Percentiles rank a stretch among this genome's conserved stretches.
Conservation (phyloP, 2,113 vertebrate species). For the Coryphaenoides rupestris region DNA sequence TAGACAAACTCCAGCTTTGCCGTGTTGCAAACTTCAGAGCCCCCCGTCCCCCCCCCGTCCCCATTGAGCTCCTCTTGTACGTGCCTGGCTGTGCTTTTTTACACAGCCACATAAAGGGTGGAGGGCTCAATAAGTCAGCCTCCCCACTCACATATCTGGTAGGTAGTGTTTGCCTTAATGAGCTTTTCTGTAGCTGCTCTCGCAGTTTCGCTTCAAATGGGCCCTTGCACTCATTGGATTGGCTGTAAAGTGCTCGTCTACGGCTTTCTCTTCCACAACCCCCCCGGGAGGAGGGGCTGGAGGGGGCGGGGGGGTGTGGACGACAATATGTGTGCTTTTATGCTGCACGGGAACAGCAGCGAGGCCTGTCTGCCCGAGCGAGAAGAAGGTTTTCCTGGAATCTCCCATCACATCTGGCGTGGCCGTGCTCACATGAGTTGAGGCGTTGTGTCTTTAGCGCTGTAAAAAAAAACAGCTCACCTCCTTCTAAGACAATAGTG, state of each 20-base stretch:
- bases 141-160: no score
- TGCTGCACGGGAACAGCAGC: neutral
- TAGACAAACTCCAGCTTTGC: conserved; percentile 12
- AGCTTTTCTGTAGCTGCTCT: no score
- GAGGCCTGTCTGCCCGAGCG: neutral
- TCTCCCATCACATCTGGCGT: neutral
- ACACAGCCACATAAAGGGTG: conserved; percentile 24
- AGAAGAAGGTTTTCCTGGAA: neutral
- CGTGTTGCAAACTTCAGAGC: conserved; percentile 17
- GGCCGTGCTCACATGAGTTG: conserved; percentile 18
- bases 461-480: conserved; percentile 51
- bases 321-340: neutral
- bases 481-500: conserved; percentile 39
- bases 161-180: no score
- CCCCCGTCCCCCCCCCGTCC: conserved; percentile 22
- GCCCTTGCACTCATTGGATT: no score
- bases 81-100: conserved; percentile 26
- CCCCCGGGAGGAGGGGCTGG: no score
- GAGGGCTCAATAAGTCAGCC: neutral
- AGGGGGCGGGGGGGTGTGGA: no score
- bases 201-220: no score
- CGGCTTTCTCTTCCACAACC: neutral
- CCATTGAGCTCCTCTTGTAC: conserved; percentile 46
- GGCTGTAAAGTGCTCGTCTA: neutral
- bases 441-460: conserved; percentile 46